Conservation (phyloP, 1,140 invertebrate species). For the Diuraphis noxia region DNA sequence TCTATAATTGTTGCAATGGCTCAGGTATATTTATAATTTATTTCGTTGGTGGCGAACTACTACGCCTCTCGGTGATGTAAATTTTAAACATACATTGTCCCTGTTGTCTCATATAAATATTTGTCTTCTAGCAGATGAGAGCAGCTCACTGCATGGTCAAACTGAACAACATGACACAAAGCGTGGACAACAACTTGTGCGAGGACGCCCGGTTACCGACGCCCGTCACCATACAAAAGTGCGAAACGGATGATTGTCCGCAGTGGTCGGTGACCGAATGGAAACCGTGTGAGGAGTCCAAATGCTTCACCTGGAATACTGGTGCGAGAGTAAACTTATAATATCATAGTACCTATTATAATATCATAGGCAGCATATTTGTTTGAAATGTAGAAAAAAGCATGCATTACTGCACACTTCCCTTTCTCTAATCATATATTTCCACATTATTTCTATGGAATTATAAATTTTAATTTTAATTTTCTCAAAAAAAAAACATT, state of each 20-base stretch:
- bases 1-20: not conserved
- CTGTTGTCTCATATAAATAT: not conserved
- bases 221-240: conserved; percentile 70
- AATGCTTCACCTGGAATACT: conserved; percentile 77
- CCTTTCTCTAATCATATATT: not conserved
- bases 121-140: conserved; percentile 64
- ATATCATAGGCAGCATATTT: too few species aligned
- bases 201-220: conserved; percentile 70
- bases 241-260: conserved; percentile 72
- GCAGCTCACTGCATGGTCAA: conserved; percentile 72
- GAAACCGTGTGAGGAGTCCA: conserved; percentile 71
- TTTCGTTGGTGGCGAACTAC: not conserved
- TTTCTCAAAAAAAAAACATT: too few species aligned
- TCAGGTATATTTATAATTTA: not conserved
- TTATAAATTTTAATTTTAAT: too few species aligned
- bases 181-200: conserved; percentile 70
- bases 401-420: too few species aligned
- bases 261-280: conserved; percentile 74
- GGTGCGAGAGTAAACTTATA: conserved; percentile 58
- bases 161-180: conserved; percentile 64
- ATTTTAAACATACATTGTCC: not conserved
- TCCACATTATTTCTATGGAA: too few species aligned
- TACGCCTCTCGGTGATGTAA: not conserved
- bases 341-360: too few species aligned
- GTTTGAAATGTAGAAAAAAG: too few species aligned